A percentile compares a stretch with the other conserved stretches of the same genome.
These are phyloP conservation scores for Drosophila mayri DNA, from an alignment of 1,140 invertebrate species.

Conservation along the genomic window DNA sequence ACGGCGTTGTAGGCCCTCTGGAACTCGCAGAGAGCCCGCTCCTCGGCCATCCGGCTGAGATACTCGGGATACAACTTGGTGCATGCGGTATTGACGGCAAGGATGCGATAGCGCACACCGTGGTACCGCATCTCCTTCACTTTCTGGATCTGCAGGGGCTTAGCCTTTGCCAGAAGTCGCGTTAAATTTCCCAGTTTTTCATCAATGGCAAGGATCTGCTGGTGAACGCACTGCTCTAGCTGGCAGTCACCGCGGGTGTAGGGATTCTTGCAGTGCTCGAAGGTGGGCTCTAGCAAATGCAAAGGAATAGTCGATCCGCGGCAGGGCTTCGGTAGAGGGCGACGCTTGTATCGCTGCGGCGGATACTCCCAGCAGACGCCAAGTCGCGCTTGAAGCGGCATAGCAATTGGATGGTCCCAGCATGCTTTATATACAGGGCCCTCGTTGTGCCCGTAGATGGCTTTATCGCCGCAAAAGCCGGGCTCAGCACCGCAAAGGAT, in stretches of 20 bases:
- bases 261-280: constrained; percentile 40
- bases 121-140: constrained; percentile 65
- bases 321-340: constrained; percentile 52
- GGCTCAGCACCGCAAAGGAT: constrained; percentile 34
- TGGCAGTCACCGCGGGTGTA: constrained; percentile 59
- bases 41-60: constrained; percentile 57
- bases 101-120: constrained; percentile 51
- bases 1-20: constrained; percentile 54
- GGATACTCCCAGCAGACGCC: constrained; percentile 73
- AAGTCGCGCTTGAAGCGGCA: constrained; percentile 8
- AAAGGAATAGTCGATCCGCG: constrained; percentile 44
- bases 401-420: constrained; percentile 46
- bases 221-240: constrained; percentile 63
- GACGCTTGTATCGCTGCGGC: constrained; percentile 52
- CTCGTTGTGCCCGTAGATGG: constrained; percentile 13
- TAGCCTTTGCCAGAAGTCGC: constrained; percentile 21
- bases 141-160: constrained; percentile 43
- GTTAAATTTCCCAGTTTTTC: constrained; percentile 14
- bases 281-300: constrained; percentile 38
- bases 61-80: constrained; percentile 69
- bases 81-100: constrained; percentile 30
- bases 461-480: background rate
- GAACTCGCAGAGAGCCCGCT: constrained; percentile 59
- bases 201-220: constrained; percentile 57
- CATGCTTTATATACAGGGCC: constrained; percentile 29